A percentile compares a stretch with the other conserved stretches of the same genome.
Evolutionary conservation across 92 coral and sea anemone genomes (phyloP).

Genomic region (Palythoa grandis): DNA sequence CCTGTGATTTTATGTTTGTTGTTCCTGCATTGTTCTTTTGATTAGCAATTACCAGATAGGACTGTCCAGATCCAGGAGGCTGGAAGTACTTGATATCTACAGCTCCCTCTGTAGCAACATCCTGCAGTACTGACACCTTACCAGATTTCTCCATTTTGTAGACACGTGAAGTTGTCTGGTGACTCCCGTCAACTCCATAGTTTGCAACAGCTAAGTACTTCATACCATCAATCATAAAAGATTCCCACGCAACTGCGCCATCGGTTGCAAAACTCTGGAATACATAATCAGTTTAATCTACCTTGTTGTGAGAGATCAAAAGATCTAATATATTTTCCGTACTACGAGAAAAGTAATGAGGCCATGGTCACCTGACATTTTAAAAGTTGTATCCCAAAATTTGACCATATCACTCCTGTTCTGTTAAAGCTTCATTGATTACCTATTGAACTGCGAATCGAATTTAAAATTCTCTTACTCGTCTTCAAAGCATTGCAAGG

Average conservation of each 20-base stretch:
- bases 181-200: slow-evolving; percentile 76
- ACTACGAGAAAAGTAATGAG: neutral
- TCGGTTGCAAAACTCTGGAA: slow-evolving; percentile 82
- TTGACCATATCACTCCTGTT: too few relatives aligned
- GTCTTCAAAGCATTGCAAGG: too few relatives aligned
- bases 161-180: slow-evolving; percentile 79
- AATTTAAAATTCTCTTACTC: too few relatives aligned
- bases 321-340: neutral
- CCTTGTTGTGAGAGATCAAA: neutral
- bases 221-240: slow-evolving; percentile 57
- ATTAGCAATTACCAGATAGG: slow-evolving; percentile 85
- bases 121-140: slow-evolving; percentile 68
- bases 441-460: too few relatives aligned
- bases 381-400: too few relatives aligned
- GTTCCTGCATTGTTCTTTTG: slow-evolving; percentile 68
- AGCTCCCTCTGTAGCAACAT: slow-evolving; percentile 83
- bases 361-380: too few relatives aligned
- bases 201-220: slow-evolving; percentile 90
- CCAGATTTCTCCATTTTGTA: slow-evolving; percentile 69
- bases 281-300: neutral
- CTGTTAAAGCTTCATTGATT: too few relatives aligned
- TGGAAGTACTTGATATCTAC: slow-evolving; percentile 83
- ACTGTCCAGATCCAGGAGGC: slow-evolving; percentile 57
- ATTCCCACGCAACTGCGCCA: slow-evolving; percentile 85
- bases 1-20: slow-evolving; percentile 80